Base-by-base conservation (phyloP, 1,140 invertebrate species). In the Drosophila arawakana region DNA sequence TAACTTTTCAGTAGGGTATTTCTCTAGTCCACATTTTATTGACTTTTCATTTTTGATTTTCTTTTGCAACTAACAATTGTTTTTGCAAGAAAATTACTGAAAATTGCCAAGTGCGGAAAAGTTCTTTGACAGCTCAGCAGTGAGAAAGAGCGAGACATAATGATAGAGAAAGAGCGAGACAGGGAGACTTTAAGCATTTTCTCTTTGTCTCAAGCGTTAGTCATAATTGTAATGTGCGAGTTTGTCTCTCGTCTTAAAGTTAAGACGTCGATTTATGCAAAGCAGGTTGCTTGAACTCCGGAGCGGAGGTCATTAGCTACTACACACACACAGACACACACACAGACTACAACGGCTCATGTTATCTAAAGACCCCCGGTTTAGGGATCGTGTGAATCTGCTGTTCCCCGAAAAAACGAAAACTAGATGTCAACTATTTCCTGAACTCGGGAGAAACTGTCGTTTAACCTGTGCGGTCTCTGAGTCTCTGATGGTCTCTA, bases 101-200 rank as follows among this genome's bases (percentile, higher is more conserved):
- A 86, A 86, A 86, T 83, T 88, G 76, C 73, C 83, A 80, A 88
- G 73, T 86, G 80, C 77, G 76, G 69, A 79, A 86, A 88, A 81
- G 50, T 86, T 86, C 68, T 76, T 76, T 80, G 80, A 83, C 80
- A 82, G 80, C 65, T 55, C n/a, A 15, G 59, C 49, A 47, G 59
- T 2, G n/a, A 0, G 25, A 54, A 4, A 57, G 43, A 47, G 52
- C 21, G 39, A 49, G 1, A 39, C 49, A 66, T 2, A 25, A 21
- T 15, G 6, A 47, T 34, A 10, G 30, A 41, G 44, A 35, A 1
- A 44, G 37, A 47, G 7, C 2, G 7, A 34, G n/a, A 47, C 35
- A 10, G 18, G 18, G 11, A 2, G 6, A 59, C 55, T 13, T 15
- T 30, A 4, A 15, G 21, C 30, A 21, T 37, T 46, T 50, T 58